phyloP scores from a whole-genome alignment of 2,888 invertebrate genomes.

The Phyto melanocephala region DNA sequence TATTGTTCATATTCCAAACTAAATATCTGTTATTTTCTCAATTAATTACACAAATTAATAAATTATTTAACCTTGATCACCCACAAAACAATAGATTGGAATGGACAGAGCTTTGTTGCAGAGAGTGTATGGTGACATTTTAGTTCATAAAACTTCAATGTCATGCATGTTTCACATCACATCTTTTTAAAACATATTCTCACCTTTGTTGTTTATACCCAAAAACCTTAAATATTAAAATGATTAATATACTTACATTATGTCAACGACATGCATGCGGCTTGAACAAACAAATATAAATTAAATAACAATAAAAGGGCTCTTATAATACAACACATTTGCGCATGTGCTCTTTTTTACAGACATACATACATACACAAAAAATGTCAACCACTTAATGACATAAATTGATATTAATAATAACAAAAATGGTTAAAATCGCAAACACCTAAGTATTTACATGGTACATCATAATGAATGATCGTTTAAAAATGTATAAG shows the following conservation, averaged over 20 bases:
- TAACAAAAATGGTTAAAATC: not conserved
- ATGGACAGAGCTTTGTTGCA: not conserved
- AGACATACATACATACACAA: not conserved
- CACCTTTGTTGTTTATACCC: constrained; percentile 8
- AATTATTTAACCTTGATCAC: not conserved
- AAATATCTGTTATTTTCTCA: not conserved
- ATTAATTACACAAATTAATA: constrained; percentile 8
- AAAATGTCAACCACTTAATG: constrained; percentile 1
- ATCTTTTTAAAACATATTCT: constrained; percentile 9
- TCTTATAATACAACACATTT: not conserved
- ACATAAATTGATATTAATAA: not conserved
- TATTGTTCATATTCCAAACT: too few species aligned
- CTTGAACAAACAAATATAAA: not conserved
- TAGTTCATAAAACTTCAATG: not conserved
- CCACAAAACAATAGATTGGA: not conserved
- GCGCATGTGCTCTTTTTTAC: not conserved
- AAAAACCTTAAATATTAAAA: not conserved
- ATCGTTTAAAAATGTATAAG: not conserved
- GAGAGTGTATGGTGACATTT: not conserved
- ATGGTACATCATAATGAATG: not conserved
- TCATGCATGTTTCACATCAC: constrained; percentile 3
- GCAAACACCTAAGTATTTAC: not conserved
- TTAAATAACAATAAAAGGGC: not conserved
- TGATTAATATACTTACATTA: not conserved
- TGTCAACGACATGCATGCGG: not conserved